Conservation (phyloP, 2,113 vertebrate genomes). For the Scalopus aquaticus region DNA sequence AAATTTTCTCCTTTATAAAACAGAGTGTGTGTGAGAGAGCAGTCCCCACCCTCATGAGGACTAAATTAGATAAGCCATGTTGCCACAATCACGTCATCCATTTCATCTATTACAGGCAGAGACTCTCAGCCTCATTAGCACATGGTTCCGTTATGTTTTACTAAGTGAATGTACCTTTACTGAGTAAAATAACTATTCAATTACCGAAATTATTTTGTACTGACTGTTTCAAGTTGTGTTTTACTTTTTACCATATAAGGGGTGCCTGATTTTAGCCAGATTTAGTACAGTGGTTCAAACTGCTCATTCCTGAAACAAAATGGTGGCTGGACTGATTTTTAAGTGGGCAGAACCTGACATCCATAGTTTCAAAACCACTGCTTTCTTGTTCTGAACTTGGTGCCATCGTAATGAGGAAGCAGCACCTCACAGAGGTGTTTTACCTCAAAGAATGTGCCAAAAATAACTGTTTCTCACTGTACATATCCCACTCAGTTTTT, state of each 20-base stretch:
- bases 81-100: accelerated
- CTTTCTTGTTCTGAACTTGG: not conserved
- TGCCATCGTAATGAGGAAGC: not conserved
- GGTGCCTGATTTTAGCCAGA: not conserved
- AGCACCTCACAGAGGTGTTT: not conserved
- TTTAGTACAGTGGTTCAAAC: accelerated
- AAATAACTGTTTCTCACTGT: not conserved
- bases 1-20: not conserved
- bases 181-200: not conserved
- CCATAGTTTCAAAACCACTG: not conserved
- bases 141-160: no score
- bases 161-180: accelerated
- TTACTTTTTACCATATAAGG: not conserved
- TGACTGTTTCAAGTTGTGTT: not conserved
- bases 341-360: not conserved
- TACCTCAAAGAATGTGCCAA: not conserved
- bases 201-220: not conserved
- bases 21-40: not conserved
- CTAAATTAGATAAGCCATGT: not conserved
- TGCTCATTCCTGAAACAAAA: not conserved
- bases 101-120: not conserved
- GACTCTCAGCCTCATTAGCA: accelerated
- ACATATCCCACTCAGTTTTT: not conserved
- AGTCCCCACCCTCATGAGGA: not conserved
- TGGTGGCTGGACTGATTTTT: accelerated